These are phyloP conservation scores for Drosophila merina DNA, from an alignment of 2,888 invertebrate species.

Conservation along the genomic window DNA sequence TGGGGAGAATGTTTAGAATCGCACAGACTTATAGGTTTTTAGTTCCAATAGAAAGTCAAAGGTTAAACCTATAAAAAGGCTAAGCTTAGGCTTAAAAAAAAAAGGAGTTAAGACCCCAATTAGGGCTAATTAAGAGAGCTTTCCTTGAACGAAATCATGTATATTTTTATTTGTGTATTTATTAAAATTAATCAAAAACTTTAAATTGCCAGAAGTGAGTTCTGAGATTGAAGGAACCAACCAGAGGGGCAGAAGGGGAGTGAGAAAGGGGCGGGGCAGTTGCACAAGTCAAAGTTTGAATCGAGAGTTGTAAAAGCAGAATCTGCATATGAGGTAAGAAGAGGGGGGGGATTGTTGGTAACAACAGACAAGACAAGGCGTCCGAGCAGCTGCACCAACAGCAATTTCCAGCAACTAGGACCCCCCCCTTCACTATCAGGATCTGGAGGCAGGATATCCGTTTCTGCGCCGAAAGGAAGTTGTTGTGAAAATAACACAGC, in stretches of 20 bases:
- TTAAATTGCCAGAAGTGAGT: conserved; percentile 27
- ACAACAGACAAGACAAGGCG: conserved; percentile 44
- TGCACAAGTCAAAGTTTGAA: conserved; percentile 43
- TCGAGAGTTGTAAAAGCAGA: conserved; percentile 43
- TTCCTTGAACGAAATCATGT: neutral
- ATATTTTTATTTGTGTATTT: conserved; percentile 65
- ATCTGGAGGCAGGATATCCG: conserved; percentile 75
- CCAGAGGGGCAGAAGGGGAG: neutral
- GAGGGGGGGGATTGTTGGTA: conserved; percentile 8
- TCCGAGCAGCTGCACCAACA: conserved; percentile 50
- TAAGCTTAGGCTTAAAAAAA: neutral
- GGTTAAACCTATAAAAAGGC: too few species aligned
- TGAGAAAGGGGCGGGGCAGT: neutral
- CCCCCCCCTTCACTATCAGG: conserved; percentile 31
- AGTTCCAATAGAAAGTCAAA: too few species aligned
- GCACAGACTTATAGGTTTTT: too few species aligned
- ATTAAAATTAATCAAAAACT: conserved; percentile 55
- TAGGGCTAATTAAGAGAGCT: neutral
- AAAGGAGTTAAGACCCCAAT: neutral
- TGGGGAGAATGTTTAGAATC: too few species aligned
- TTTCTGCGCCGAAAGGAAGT: conserved; percentile 69
- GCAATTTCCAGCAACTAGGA: conserved; percentile 20
- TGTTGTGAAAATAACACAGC: conserved; percentile 80
- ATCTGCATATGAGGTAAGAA: conserved; percentile 34
- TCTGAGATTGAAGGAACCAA: neutral